Evolutionary conservation across 1,140 invertebrate species (phyloP), one percentile per base, ranked within the genome.

Genomic region (Steinernema khuongi): DNA sequence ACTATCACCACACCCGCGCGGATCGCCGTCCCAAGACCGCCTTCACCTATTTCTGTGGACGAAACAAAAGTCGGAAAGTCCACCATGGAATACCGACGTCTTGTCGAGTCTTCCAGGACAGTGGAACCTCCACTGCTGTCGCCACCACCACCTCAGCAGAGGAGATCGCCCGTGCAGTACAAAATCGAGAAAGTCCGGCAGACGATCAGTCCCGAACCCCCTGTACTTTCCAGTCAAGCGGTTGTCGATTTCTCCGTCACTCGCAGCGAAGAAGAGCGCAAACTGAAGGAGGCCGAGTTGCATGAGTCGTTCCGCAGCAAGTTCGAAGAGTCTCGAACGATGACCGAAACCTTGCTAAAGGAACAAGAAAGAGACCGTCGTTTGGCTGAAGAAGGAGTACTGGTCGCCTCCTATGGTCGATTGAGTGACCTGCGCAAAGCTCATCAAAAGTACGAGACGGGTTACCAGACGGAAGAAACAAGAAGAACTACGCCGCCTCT

Each of bases 181-280:
- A 60, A 60, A 60, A 60, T 60, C 26, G 50, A 60, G 26, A 60
- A 60, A 26, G 50, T 60, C 4, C 50, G 50, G 7, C 50, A 60
- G 19, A 60, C 50, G 4, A 22, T 60, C 50, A 60, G 22, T 22
- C 50, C 11, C 7, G 50, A 60, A 26, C 50, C 50, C 4, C 50
- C 50, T 7, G 4, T 22, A 22, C 4, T 60, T 60, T 22, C 50
- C 4, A 60, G 26, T 22, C 50, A 60, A 60, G 50, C 50, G 50
- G 7, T 60, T 26, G 50, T 60, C 14, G 50, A 60, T 22, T 60
- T 60, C 19, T 60, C 50, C 50, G 50, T 60, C 11, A 26, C 22
- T 11, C 50, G 50, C 14, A 60, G 7, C 22, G 50, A 60, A 26
- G 11, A 60, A 26, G 19, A 22, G 7, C 50, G 50, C 11, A 11